Conservation (phyloP, 2,888 invertebrate species). For the Phyto melanocephala region DNA sequence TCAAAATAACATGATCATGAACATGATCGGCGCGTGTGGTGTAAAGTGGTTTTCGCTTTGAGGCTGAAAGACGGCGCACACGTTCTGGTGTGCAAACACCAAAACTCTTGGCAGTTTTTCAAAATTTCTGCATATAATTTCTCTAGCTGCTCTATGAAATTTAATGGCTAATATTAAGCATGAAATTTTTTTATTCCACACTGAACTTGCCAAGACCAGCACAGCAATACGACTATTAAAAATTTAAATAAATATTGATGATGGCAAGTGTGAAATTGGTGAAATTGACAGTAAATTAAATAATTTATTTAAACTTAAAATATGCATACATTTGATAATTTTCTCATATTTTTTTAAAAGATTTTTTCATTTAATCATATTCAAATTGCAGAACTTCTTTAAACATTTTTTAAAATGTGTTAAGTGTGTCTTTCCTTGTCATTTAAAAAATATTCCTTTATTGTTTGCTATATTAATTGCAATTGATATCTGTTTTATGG, state of each 20-base stretch:
- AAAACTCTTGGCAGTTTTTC: constrained; percentile 56
- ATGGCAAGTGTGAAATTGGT: constrained; percentile 21
- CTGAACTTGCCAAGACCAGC: not conserved
- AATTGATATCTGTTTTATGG: not conserved
- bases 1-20: constrained; percentile 27
- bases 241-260: too few relatives aligned
- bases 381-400: too few relatives aligned
- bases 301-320: not conserved
- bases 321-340: too few relatives aligned
- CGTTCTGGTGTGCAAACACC: constrained; percentile 20
- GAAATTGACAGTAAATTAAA: not conserved
- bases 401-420: too few relatives aligned
- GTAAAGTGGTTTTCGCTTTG: constrained; percentile 48
- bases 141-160: not conserved
- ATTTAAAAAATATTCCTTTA: not conserved
- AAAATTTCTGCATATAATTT: constrained; percentile 24
- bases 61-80: constrained; percentile 24
- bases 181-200: not conserved
- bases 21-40: constrained; percentile 59
- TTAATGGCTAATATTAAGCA: not conserved
- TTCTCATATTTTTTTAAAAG: too few relatives aligned
- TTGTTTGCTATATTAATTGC: constrained; percentile 12
- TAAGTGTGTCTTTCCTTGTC: not conserved
- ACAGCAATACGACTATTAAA: too few relatives aligned
- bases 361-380: too few relatives aligned